A percentile compares a stretch with the other conserved stretches of the same genome.
Evolutionary conservation across 2,888 invertebrate genomes (phyloP).

Genomic region (Eurois occulta): DNA sequence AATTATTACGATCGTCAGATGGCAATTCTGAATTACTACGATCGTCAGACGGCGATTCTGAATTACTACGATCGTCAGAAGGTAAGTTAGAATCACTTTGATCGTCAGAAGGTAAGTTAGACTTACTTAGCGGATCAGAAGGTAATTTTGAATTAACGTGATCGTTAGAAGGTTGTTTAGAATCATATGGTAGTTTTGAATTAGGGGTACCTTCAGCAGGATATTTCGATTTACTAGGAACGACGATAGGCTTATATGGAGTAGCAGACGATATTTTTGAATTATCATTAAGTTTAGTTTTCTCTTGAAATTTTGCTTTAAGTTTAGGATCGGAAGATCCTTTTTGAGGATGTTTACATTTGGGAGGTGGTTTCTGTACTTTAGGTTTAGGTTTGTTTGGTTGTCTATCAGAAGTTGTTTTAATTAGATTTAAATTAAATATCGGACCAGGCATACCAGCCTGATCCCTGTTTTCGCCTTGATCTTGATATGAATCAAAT

Average conservation of each 20-base stretch:
- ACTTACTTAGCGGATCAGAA: not conserved
- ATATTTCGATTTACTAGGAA: too few relatives aligned
- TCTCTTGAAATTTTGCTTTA: slow-evolving; percentile 13
- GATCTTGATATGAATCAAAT: slow-evolving; percentile 17
- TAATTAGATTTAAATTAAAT: slow-evolving; percentile 8
- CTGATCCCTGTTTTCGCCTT: not conserved
- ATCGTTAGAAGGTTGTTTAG: not conserved
- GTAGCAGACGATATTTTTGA: not conserved
- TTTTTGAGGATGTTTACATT: not conserved
- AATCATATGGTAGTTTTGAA: too few relatives aligned
- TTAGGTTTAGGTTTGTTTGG: not conserved
- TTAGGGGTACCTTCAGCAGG: too few relatives aligned
- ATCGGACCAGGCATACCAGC: too few relatives aligned
- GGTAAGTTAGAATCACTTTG: not conserved
- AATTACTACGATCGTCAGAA: not conserved
- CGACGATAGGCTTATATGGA: too few relatives aligned
- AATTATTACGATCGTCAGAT: not conserved
- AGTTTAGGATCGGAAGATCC: not conserved
- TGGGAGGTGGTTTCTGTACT: not conserved
- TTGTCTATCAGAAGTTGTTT: slow-evolving; percentile 6
- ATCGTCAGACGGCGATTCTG: not conserved
- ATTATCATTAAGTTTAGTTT: not conserved
- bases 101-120: not conserved
- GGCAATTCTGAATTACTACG: not conserved
- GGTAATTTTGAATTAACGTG: too few relatives aligned